Conservation (phyloP, 1,140 invertebrate genomes). For the Drosophila subobscura region DNA sequence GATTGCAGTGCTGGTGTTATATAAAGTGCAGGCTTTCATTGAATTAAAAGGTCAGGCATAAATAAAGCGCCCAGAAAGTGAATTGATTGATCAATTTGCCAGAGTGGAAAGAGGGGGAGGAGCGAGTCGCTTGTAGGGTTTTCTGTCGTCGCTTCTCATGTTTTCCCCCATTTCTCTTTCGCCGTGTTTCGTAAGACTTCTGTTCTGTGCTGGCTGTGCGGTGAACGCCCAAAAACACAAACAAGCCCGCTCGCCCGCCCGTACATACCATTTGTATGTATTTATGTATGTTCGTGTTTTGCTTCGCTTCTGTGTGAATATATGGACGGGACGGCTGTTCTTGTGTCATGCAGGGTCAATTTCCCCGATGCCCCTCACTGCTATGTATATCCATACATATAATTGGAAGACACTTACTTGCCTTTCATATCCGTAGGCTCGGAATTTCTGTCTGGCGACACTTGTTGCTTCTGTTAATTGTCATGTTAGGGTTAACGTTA, state of each 20-base stretch:
- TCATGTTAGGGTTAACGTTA: neutral
- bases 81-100: conserved; percentile 66
- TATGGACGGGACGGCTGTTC: neutral
- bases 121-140: conserved; percentile 23
- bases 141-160: conserved; percentile 24
- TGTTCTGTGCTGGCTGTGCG: conserved; percentile 2
- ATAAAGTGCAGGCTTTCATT: conserved; percentile 48
- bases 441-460: conserved; percentile 12
- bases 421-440: neutral
- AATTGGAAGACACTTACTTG: neutral
- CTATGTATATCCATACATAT: conserved; percentile 15
- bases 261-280: conserved; percentile 12
- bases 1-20: conserved; percentile 27
- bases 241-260: conserved; percentile 14
- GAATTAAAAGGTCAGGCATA: conserved; percentile 57
- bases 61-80: conserved; percentile 18
- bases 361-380: conserved; percentile 41
- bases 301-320: conserved; percentile 1
- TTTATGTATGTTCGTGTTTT: conserved; percentile 9
- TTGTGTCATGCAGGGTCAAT: conserved; percentile 38
- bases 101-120: conserved; percentile 2
- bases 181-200: conserved; percentile 45
- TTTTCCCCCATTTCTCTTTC: conserved; percentile 33
- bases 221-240: conserved; percentile 54
- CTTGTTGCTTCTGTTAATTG: conserved; percentile 38